These are phyloP conservation scores for Trypoxylus dichotomus DNA, from an alignment of 1,140 invertebrate species.

Conservation along the genomic window DNA sequence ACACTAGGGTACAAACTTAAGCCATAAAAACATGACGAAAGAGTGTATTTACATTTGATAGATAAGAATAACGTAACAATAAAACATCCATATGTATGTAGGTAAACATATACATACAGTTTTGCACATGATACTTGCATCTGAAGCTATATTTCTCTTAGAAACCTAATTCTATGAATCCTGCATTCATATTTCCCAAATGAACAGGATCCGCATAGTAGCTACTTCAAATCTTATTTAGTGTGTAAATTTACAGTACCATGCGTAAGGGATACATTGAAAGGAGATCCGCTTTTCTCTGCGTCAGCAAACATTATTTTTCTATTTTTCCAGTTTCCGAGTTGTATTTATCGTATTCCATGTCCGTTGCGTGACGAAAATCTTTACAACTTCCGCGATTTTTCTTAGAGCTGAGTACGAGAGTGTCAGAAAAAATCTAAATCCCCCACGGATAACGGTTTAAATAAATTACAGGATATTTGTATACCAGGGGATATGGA, in stretches of 20 bases:
- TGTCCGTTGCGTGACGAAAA: conserved; percentile 15
- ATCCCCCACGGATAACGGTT: conserved; percentile 15
- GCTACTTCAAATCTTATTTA: too few relatives aligned
- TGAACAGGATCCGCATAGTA: too few relatives aligned
- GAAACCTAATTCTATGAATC: background rate
- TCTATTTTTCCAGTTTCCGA: conserved; percentile 12
- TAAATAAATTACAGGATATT: conserved; percentile 12
- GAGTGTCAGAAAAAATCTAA: conserved; percentile 17
- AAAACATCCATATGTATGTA: too few relatives aligned
- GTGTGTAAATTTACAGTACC: background rate
- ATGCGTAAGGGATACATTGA: background rate
- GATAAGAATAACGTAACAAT: too few relatives aligned
- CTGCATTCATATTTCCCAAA: background rate
- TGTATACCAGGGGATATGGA: conserved; percentile 5
- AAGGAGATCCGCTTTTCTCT: background rate
- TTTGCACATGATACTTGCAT: too few relatives aligned
- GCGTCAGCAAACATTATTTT: background rate
- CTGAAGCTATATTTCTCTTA: too few relatives aligned
- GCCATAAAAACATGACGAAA: too few relatives aligned
- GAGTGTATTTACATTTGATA: too few relatives aligned
- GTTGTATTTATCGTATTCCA: conserved; percentile 13
- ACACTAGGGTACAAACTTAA: too few relatives aligned
- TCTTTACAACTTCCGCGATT: conserved; percentile 18
- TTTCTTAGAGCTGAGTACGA: background rate
- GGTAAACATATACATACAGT: too few relatives aligned